Evolutionary conservation across 2,888 invertebrate genomes (phyloP).

Genomic region (Helleia helle): DNA sequence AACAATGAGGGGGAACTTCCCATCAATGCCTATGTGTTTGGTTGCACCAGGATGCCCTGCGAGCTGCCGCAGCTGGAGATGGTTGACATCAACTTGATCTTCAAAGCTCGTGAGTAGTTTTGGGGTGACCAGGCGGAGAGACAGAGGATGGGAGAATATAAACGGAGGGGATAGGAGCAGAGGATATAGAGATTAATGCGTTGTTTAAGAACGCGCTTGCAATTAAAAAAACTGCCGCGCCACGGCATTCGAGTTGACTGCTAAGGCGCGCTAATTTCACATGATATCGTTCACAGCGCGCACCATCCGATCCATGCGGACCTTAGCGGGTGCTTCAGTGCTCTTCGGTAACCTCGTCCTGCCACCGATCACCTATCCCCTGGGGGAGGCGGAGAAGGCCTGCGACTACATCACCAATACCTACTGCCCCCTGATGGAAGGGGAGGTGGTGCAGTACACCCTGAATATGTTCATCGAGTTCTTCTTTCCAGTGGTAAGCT

Average conservation of each 20-base stretch:
- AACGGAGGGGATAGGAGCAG: no score
- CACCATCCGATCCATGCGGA: constrained; percentile 27
- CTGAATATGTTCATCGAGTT: constrained; percentile 32
- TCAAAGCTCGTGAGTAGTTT: constrained; percentile 25
- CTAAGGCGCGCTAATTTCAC: no score
- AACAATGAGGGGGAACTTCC: constrained; percentile 18
- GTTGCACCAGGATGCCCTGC: constrained; percentile 24
- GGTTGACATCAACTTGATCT: constrained; percentile 22
- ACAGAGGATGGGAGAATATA: no score
- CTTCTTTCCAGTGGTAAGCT: constrained; percentile 33
- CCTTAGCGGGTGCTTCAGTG: constrained; percentile 30
- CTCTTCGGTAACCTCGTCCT: constrained; percentile 14
- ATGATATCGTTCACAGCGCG: constrained; percentile 26
- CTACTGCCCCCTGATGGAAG: constrained; percentile 33
- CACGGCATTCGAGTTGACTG: no score
- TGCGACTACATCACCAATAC: constrained; percentile 39
- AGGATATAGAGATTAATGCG: no score
- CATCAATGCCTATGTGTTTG: constrained; percentile 20
- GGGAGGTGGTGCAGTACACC: constrained; percentile 29
- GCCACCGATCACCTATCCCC: constrained; percentile 25
- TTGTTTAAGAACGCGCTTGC: no score
- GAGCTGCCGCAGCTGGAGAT: constrained; percentile 22
- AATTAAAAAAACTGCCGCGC: no score
- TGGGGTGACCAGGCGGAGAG: no score
- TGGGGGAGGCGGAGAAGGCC: constrained; percentile 27